Conservation (phyloP, 1,140 invertebrate genomes). For the Dendroctonus ponderosae region DNA sequence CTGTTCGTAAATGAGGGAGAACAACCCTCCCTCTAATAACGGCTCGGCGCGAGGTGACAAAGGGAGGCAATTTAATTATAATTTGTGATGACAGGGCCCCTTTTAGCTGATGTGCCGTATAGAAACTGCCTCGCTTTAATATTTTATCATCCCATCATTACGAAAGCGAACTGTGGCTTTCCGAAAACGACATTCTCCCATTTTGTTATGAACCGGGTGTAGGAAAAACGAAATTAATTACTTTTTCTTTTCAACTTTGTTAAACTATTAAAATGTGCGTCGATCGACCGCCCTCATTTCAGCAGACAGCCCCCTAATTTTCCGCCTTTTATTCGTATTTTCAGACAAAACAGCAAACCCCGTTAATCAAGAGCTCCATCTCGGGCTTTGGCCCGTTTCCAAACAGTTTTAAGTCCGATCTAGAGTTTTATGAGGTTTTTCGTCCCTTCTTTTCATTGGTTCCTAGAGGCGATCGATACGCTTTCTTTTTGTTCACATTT, state of each 20-base stretch:
- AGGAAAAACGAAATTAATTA: too few relatives aligned
- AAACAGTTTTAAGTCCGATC: conserved; percentile 38
- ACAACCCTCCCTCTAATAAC: conserved; percentile 33
- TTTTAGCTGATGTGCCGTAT: conserved; percentile 15
- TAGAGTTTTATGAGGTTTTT: conserved; percentile 21
- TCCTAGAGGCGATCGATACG: too few relatives aligned
- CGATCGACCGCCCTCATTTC: neutral
- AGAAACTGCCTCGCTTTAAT: neutral
- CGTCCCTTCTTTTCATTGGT: conserved; percentile 4
- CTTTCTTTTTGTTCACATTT: too few relatives aligned
- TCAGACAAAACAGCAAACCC: conserved; percentile 39
- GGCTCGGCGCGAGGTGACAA: conserved; percentile 38
- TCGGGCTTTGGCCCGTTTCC: conserved; percentile 38
- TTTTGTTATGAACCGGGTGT: too few relatives aligned
- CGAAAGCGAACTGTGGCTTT: too few relatives aligned
- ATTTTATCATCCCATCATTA: neutral
- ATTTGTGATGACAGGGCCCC: conserved; percentile 39
- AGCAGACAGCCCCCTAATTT: conserved; percentile 26
- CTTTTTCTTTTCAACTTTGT: too few relatives aligned
- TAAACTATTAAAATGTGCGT: neutral
- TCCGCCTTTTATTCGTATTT: conserved; percentile 36
- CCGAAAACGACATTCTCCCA: too few relatives aligned
- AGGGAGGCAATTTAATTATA: conserved; percentile 48
- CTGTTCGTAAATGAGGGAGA: conserved; percentile 16
- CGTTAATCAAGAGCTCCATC: conserved; percentile 43